Conservation (phyloP, 2,113 vertebrate species). For the Perca schrenkii region DNA sequence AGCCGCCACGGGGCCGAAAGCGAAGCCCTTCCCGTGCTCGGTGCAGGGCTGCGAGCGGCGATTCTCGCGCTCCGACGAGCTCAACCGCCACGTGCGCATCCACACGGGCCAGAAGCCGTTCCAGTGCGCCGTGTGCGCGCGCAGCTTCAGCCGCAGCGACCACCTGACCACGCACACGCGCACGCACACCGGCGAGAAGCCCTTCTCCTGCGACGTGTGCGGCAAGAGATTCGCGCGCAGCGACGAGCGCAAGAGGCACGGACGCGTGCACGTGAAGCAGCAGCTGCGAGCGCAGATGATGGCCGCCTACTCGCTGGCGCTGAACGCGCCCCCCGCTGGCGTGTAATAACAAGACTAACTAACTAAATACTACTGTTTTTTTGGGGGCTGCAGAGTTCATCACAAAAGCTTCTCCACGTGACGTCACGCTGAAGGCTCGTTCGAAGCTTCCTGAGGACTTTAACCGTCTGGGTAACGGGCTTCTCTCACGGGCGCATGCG, state of each 20-base stretch:
- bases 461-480: background rate
- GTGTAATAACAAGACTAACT: no score
- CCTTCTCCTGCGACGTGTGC: slow-evolving; percentile 96
- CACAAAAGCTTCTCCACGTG: slow-evolving; percentile 38
- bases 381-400: no score
- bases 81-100: slow-evolving; percentile 94
- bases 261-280: slow-evolving; percentile 95
- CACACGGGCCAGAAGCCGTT: slow-evolving; percentile 98
- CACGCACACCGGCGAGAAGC: slow-evolving; percentile 96
- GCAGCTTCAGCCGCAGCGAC: slow-evolving; percentile 97
- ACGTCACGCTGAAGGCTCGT: slow-evolving; percentile 49
- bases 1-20: slow-evolving; percentile 73
- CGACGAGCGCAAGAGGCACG: slow-evolving; percentile 94
- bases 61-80: slow-evolving; percentile 94
- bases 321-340: slow-evolving; percentile 50
- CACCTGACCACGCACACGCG: slow-evolving; percentile 97
- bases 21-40: slow-evolving; percentile 92
- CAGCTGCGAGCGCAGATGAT: slow-evolving; percentile 81
- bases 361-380: no score
- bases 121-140: slow-evolving; percentile 93
- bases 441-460: slow-evolving; percentile 1
- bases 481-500: slow-evolving; percentile 24
- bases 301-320: slow-evolving; percentile 76
- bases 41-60: slow-evolving; percentile 91
- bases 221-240: slow-evolving; percentile 93